Base-by-base conservation (phyloP, 1,140 invertebrate genomes). In the Ceratina japonica region DNA sequence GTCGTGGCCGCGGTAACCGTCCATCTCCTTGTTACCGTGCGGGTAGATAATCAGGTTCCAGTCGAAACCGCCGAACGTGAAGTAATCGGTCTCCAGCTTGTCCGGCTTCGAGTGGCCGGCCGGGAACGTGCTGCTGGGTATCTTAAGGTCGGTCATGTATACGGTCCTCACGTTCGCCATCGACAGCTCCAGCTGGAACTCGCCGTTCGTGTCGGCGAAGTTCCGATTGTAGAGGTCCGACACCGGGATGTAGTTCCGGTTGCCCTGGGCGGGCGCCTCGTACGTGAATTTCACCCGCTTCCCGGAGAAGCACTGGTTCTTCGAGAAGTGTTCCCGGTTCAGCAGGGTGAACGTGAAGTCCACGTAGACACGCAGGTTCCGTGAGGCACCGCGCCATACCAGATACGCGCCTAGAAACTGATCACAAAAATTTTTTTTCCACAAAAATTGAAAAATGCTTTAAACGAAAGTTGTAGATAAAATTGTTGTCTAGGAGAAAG, bases 331-430 rank as follows among this genome's bases (percentile, higher is more conserved):
- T 82, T 97, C 96, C 15, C 96, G 94, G 88, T 97, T 97, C 27
- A 97, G 93, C 10, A 97, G 93, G 1, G 96, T 97, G 90, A 98
- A 97, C 20, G 95, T 95, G 87, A 97, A 97, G 90, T 98, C 97
- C 56, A 97, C 95, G 87, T 96, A 96, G 16, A 96, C 96, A 37
- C 95, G 93, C 92, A 97, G 95, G 73, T 94, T 95, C 77, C 96
- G 94, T 66, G 95, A 95, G 2, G 95, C 94, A 77, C 95, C 96
- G 24, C 95, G 94, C 94, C 97, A 96, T 54, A 97, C 96, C 74
- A 97, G 93, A 89, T 96, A 97, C 12, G 97, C 96, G 3, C 97
- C 97, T 82, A 97, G 90, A 82, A 96, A 95, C 92, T 92, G 61
- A 3, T 59, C 52, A n/a, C n/a, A n/a, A n/a, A n/a, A n/a, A n/a